phyloP scores from a whole-genome alignment of 35 echinoderm and acorn worm genomes.

The Lytechinus variegatus region DNA sequence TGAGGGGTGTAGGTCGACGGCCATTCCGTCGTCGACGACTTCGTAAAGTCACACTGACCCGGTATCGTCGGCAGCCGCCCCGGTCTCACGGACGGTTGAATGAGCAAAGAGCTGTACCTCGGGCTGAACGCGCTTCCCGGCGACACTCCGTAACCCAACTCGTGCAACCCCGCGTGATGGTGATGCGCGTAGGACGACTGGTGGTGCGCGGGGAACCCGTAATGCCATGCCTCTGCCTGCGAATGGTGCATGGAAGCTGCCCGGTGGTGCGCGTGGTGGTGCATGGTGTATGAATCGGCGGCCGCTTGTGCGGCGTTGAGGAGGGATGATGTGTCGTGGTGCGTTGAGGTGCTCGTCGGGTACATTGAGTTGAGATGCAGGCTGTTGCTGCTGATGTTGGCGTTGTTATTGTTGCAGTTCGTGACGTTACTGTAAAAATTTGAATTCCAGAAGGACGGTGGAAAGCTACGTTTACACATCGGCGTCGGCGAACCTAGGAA shows the following conservation, averaged over 20 bases:
- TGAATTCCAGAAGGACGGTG: constrained; percentile 98
- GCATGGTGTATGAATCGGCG: constrained; percentile 72
- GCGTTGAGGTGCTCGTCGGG: constrained; percentile 24
- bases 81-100: constrained; percentile 92
- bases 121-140: constrained; percentile 87
- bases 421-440: constrained; percentile 54
- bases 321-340: constrained; percentile 59
- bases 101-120: constrained; percentile 86
- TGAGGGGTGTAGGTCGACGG: constrained; percentile 55
- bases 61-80: constrained; percentile 75
- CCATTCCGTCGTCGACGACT: constrained; percentile 51
- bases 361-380: constrained; percentile 40
- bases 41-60: constrained; percentile 81
- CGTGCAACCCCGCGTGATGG: constrained; percentile 67
- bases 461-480: constrained; percentile 92
- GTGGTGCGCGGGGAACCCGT: constrained; percentile 60
- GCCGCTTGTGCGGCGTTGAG: constrained; percentile 36
- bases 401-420: constrained; percentile 19
- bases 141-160: constrained; percentile 78
- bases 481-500: constrained; percentile 32
- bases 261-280: constrained; percentile 64
- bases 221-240: constrained; percentile 64
- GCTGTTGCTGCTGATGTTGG: not conserved
- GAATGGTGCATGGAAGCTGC: constrained; percentile 34
- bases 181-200: constrained; percentile 81